These are phyloP conservation scores for Trochalopteron elliotii DNA, from an alignment of 2,113 vertebrate genomes.

Conservation along the genomic window DNA sequence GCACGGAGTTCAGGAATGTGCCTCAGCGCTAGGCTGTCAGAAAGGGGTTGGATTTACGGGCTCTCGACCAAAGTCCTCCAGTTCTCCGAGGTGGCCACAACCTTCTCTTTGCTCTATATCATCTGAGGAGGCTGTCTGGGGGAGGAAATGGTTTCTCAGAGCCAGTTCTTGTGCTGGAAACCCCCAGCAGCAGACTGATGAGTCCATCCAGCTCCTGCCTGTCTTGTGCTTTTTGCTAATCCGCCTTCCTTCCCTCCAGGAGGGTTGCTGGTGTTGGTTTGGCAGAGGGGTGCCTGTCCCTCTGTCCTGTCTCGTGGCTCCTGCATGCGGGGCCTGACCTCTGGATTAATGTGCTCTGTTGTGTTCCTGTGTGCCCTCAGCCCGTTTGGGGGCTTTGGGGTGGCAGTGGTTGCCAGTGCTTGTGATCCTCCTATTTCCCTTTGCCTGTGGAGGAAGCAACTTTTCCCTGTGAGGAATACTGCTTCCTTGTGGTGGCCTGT, in stretches of 20 bases:
- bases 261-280: not conserved
- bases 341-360: not conserved
- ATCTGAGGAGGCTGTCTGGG: not conserved
- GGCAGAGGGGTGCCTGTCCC: not conserved
- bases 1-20: not conserved
- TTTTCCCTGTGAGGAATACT: not conserved
- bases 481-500: not conserved
- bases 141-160: not conserved
- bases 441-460: not conserved
- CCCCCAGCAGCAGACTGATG: not conserved
- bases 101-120: not conserved
- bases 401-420: not conserved
- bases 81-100: not conserved
- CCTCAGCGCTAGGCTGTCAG: not conserved
- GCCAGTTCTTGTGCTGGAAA: not conserved
- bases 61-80: not conserved
- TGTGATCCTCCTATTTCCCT: no score
- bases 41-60: not conserved
- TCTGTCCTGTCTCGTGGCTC: accelerated
- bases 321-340: accelerated
- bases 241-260: not conserved
- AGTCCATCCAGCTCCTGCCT: not conserved
- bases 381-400: not conserved
- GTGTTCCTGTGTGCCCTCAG: accelerated
- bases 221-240: constrained; percentile 44